A percentile compares a stretch with the other conserved stretches of the same genome.
phyloP scores from a whole-genome alignment of 2,888 invertebrate species.

The Leucoma salicis region DNA sequence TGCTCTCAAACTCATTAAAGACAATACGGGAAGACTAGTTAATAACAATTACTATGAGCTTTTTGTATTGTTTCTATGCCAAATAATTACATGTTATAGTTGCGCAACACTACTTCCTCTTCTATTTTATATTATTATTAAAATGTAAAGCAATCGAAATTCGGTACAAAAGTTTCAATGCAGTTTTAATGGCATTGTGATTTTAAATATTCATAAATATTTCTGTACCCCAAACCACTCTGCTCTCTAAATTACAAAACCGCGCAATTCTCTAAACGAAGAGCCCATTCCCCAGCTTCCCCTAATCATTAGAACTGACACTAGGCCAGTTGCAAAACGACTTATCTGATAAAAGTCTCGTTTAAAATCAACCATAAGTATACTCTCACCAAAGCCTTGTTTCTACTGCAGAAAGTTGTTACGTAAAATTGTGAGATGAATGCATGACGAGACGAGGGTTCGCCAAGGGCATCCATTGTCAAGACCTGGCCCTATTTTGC shows the following conservation, averaged over 20 bases:
- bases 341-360: conserved; percentile 14
- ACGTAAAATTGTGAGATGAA: conserved; percentile 27
- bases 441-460: conserved; percentile 55
- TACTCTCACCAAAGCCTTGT: conserved; percentile 25
- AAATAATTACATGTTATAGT: too few species aligned
- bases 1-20: too few species aligned
- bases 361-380: conserved; percentile 24
- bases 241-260: conserved; percentile 24
- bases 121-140: too few species aligned
- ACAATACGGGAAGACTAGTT: too few species aligned
- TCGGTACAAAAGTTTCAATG: background rate
- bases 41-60: too few species aligned
- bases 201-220: background rate
- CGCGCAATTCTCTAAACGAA: conserved; percentile 40
- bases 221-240: conserved; percentile 1
- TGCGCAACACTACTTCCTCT: too few species aligned
- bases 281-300: conserved; percentile 38
- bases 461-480: conserved; percentile 73
- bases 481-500: conserved; percentile 49
- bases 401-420: conserved; percentile 21
- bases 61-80: too few species aligned
- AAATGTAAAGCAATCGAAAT: too few species aligned
- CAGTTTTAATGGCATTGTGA: background rate
- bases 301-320: conserved; percentile 46
- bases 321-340: conserved; percentile 14